phyloP scores from a whole-genome alignment of 2,888 invertebrate genomes.

The Oscheius sp. region DNA sequence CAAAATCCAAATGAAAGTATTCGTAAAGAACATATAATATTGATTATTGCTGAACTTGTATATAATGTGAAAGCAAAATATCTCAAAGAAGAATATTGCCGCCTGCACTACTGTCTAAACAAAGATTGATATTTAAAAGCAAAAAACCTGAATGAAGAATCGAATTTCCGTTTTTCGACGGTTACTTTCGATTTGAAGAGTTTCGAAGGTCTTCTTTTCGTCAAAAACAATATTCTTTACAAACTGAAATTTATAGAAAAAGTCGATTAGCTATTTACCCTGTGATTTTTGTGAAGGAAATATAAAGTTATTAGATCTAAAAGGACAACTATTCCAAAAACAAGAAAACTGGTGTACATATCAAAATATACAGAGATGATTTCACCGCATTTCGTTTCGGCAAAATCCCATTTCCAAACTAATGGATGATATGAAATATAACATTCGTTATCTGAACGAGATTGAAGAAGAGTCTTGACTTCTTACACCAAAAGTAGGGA shows the following conservation, averaged over 20 bases:
- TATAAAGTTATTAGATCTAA: not conserved
- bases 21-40: not conserved
- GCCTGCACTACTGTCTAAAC: not conserved
- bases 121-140: not conserved
- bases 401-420: not conserved
- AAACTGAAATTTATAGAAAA: no score
- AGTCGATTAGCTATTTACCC: no score
- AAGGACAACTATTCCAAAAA: not conserved
- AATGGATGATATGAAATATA: not conserved
- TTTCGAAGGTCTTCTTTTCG: no score
- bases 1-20: not conserved
- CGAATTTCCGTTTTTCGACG: not conserved
- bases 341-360: not conserved
- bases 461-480: not conserved
- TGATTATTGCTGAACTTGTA: not conserved
- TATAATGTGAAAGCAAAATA: not conserved
- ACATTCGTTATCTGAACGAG: not conserved
- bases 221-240: no score
- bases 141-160: not conserved
- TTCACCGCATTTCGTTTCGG: not conserved
- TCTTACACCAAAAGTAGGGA: not conserved
- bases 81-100: not conserved
- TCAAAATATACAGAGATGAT: not conserved
- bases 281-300: not conserved
- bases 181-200: not conserved